phyloP scores from a whole-genome alignment of 2,888 invertebrate species.

The Epiperipatus broadwayi region DNA sequence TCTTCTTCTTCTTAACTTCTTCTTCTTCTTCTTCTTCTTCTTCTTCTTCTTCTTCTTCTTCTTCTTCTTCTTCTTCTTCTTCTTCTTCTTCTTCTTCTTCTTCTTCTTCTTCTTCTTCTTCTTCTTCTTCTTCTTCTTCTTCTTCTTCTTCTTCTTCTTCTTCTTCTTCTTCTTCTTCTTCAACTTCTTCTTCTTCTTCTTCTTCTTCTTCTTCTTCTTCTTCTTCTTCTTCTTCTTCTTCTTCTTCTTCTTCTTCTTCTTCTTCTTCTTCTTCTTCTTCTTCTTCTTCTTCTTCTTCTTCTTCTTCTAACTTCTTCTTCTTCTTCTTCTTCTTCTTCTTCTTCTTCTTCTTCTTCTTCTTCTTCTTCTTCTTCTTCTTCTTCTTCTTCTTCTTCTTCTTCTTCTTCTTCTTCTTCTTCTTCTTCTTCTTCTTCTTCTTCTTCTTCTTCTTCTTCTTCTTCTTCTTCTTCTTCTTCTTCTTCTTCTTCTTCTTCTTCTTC shows the following conservation, averaged over 20 bases:
- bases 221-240: constrained; percentile 3
- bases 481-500: no score
- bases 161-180: constrained; percentile 3
- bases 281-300: neutral
- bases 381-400: constrained; percentile 3
- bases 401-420: neutral
- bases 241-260: neutral
- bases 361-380: constrained; percentile 3
- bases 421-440: neutral
- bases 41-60: constrained; percentile 3
- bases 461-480: neutral
- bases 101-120: constrained; percentile 3
- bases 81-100: no score
- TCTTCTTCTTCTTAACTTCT: no score
- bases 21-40: neutral
- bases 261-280: no score
- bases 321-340: constrained; percentile 3
- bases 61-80: neutral
- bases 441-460: neutral
- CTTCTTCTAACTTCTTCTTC: no score
- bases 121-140: constrained; percentile 3
- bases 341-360: constrained; percentile 1
- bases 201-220: constrained; percentile 3
- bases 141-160: no score
- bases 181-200: no score